These are phyloP conservation scores for Tetraodon nigroviridis DNA, from an alignment of 2,113 vertebrate genomes.

Conservation along the genomic window DNA sequence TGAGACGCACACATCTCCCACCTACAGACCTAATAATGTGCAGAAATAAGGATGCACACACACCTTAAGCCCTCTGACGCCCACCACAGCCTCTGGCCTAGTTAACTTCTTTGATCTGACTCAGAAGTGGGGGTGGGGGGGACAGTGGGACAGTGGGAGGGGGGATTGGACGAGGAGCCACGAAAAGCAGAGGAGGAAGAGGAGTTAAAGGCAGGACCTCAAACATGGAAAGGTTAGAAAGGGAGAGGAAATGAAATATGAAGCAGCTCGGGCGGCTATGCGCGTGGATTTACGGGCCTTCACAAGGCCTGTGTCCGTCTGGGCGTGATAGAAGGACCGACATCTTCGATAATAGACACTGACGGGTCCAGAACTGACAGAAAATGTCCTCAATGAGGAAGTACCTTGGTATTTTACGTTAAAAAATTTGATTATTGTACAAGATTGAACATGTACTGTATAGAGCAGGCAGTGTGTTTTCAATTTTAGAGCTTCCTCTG, in stretches of 20 bases:
- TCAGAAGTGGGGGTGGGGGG: conserved; percentile 29
- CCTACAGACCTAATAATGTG: conserved; percentile 29
- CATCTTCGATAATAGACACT: too few species aligned
- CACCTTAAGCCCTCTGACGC: conserved; percentile 42
- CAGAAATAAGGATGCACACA: conserved; percentile 18
- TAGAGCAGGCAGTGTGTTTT: too few species aligned
- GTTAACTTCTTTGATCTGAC: conserved; percentile 60
- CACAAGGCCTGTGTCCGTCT: too few species aligned
- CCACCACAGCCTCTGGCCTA: conserved; percentile 54
- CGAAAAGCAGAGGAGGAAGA: not conserved
- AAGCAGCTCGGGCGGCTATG: too few species aligned
- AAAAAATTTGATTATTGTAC: too few species aligned
- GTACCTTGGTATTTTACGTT: too few species aligned
- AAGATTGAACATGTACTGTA: too few species aligned
- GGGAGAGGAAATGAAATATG: not conserved
- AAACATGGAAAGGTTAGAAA: not conserved
- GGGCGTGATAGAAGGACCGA: too few species aligned
- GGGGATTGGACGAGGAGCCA: not conserved
- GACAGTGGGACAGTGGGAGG: not conserved
- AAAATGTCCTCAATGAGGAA: too few species aligned
- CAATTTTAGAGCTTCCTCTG: too few species aligned
- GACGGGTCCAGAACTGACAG: too few species aligned
- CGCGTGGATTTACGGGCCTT: too few species aligned
- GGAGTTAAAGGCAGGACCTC: not conserved
- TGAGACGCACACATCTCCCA: conserved; percentile 7